A percentile compares a stretch with the other conserved stretches of the same genome.
Evolutionary conservation across 2,113 vertebrate species (phyloP).

Genomic region (Pardalotus punctatus): DNA sequence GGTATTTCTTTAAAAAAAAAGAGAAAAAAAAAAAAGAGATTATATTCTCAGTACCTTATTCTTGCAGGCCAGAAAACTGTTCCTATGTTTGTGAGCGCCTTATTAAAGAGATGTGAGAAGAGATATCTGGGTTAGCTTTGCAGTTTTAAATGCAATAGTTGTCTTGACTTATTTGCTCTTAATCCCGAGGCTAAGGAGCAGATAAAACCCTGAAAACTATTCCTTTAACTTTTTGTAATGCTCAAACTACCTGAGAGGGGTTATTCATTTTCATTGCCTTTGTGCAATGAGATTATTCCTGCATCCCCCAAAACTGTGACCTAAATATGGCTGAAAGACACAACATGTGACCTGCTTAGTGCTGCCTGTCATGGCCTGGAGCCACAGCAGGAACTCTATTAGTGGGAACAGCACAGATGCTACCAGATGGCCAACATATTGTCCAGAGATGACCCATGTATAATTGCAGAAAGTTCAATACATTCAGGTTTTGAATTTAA

Average conservation of each 20-base stretch:
- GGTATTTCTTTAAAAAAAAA: background rate
- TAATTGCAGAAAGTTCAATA: slow-evolving; percentile 93
- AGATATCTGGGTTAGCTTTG: background rate
- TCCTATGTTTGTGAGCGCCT: background rate
- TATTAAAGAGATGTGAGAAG: background rate
- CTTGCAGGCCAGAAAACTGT: background rate
- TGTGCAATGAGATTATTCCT: slow-evolving; percentile 80
- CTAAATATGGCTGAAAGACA: slow-evolving; percentile 99
- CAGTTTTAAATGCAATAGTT: background rate
- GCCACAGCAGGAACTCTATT: slow-evolving; percentile 87
- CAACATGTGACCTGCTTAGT: slow-evolving; percentile 95
- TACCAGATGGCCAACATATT: slow-evolving; percentile 97
- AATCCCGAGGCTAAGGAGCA: background rate
- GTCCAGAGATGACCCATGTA: slow-evolving; percentile 92
- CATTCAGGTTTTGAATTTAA: slow-evolving; percentile 89
- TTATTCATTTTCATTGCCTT: slow-evolving; percentile 78
- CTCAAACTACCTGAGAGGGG: slow-evolving; percentile 66
- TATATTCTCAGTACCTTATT: background rate
- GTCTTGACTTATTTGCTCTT: background rate
- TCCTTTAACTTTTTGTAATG: slow-evolving; percentile 47
- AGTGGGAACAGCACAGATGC: slow-evolving; percentile 92
- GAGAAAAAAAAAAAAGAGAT: background rate
- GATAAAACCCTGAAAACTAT: slow-evolving; percentile 54
- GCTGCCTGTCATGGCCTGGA: slow-evolving; percentile 80
- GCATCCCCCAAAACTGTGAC: slow-evolving; percentile 85